Evolutionary conservation across 2,797 vertebrate species (phyloP).

Genomic region (Harpagifer antarcticus): DNA sequence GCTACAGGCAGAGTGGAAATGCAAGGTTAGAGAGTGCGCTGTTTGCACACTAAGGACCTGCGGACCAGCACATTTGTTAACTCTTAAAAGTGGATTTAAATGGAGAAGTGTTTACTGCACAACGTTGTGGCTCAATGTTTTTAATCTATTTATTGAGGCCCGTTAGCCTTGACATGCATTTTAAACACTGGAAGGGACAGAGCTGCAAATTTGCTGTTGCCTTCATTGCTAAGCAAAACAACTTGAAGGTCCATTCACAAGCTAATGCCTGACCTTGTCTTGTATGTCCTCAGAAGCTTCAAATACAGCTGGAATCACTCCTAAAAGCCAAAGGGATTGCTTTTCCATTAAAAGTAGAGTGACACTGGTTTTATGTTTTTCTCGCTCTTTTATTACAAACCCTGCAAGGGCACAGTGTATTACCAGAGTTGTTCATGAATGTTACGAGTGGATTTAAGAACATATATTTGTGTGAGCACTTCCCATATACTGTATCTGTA

Average conservation of each 20-base stretch:
- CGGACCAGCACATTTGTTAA: conserved; percentile 2
- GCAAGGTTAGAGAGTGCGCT: neutral
- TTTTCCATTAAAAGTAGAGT: conserved; percentile 66
- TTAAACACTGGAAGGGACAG: conserved; percentile 40
- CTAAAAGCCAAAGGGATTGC: conserved; percentile 64
- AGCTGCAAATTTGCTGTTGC: conserved; percentile 47
- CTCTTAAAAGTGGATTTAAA: conserved; percentile 33
- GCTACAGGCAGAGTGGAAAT: neutral
- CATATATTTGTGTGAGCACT: conserved; percentile 39
- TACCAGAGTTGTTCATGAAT: conserved; percentile 43
- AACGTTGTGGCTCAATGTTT: conserved; percentile 27
- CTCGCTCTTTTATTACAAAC: conserved; percentile 33
- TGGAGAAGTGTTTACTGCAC: conserved; percentile 40
- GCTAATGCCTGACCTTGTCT: conserved; percentile 64
- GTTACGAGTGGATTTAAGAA: conserved; percentile 44
- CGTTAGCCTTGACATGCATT: conserved; percentile 67
- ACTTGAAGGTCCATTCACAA: conserved; percentile 67
- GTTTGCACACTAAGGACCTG: conserved; percentile 1
- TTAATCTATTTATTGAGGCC: conserved; percentile 30
- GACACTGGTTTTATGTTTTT: conserved; percentile 58
- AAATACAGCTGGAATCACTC: conserved; percentile 62
- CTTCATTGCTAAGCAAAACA: conserved; percentile 66
- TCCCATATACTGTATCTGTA: conserved; percentile 40
- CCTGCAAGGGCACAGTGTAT: conserved; percentile 51
- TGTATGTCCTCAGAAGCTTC: conserved; percentile 55